A percentile compares a stretch with the other conserved stretches of the same genome.
These are phyloP conservation scores for Scomber japonicus DNA, from an alignment of 2,113 vertebrate genomes.

Conservation along the genomic window DNA sequence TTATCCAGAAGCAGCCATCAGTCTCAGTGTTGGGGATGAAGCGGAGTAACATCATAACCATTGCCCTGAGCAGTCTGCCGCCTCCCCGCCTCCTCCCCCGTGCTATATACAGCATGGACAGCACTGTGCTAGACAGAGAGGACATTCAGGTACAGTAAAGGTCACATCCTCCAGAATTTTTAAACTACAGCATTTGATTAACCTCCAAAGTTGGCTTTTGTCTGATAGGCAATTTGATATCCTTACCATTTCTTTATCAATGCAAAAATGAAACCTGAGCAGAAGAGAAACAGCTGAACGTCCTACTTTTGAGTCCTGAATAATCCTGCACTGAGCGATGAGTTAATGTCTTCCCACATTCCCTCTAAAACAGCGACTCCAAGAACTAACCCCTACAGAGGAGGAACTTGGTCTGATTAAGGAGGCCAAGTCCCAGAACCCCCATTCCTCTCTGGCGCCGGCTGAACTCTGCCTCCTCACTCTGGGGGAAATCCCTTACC, in stretches of 20 bases:
- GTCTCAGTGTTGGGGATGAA: constrained; percentile 83
- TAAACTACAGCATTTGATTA: not conserved
- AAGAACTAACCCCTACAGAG: constrained; percentile 80
- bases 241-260: not conserved
- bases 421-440: constrained; percentile 74
- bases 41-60: constrained; percentile 86
- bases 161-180: not conserved
- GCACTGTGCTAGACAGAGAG: constrained; percentile 84
- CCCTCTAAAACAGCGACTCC: constrained; percentile 74
- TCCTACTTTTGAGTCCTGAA: not conserved
- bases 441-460: constrained; percentile 66
- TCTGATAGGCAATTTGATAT: not conserved
- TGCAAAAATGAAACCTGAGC: not conserved
- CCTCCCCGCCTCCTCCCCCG: constrained; percentile 82
- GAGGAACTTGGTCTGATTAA: constrained; percentile 82
- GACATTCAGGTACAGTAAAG: constrained; percentile 79
- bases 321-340: not conserved
- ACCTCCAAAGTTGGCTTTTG: constrained; percentile 2
- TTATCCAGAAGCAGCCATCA: constrained; percentile 70
- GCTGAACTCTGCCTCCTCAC: constrained; percentile 85
- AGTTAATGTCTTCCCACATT: constrained; percentile 2
- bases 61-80: constrained; percentile 83
- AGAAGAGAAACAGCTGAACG: not conserved
- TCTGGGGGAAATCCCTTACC: constrained; percentile 77
- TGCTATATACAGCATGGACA: constrained; percentile 86